Evolutionary conservation across 2,113 vertebrate species (phyloP), one percentile per base, ranked within the genome.

Genomic region (Embiotoca jacksoni): DNA sequence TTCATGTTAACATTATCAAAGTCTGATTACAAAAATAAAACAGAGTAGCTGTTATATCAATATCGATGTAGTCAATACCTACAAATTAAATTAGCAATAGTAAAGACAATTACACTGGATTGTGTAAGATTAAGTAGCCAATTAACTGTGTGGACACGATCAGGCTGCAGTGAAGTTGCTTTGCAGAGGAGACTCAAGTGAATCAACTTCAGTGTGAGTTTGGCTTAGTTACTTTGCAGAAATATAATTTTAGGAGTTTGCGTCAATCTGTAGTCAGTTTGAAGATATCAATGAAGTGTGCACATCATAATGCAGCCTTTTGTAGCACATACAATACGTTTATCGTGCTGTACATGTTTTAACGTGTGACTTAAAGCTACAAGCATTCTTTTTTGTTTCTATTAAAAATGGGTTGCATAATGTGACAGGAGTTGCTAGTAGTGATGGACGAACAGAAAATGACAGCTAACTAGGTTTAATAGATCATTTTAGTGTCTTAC

Each of bases 51-150:
- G 66, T 78, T 83, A 75, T 58, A 79, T 86, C 79, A 83, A 80
- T 89, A 79, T 78, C 80, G 63, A 73, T 57, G 50, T 67, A 66
- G 68, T 82, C 72, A 72, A 73, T 72, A 72, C 53, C 71, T 66
- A 80, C 73, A 88, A 89, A 90, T 90, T 83, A 15, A 87, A 87
- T 89, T 77, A 84, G 75, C 67, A 79, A 33, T 37, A 63, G 73
- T 57, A n/a, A 35, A 80, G 76, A 75, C 75, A 78, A 87, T 88
- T 83, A 85, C 15, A 76, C 30, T 7, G 46, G 66, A 41, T 66
- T 60, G 71, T 80, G 46, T 68, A 54, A 55, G 72, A 83, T 64
- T 63, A 83, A 32, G 75, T 4, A 62, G 75, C 55, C 76, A 85
- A 82, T 82, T 86, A 81, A 46, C 49, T 23, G 47, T 5, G 23